Conservation (phyloP, 2,888 invertebrate species). For the Trachelus iudaicus region DNA sequence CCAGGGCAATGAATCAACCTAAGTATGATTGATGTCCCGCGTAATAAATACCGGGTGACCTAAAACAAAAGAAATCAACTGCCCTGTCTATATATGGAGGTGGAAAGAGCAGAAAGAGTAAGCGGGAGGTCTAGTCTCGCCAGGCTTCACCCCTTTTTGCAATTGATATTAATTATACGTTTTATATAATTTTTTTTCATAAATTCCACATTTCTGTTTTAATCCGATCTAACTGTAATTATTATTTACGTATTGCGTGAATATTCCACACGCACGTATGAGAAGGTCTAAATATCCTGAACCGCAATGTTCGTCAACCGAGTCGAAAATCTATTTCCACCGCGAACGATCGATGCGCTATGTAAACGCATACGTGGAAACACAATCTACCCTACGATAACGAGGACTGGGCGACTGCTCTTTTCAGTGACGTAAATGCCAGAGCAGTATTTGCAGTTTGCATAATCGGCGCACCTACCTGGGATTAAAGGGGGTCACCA, state of each 20-base stretch:
- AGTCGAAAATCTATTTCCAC: not conserved
- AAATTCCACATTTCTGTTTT: not conserved
- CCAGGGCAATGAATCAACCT: slow-evolving; percentile 37
- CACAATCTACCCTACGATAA: not conserved
- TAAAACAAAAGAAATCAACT: not conserved
- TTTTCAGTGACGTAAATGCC: slow-evolving; percentile 12
- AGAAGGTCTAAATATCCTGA: not conserved
- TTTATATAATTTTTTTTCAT: too few species aligned
- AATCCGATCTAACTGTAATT: not conserved
- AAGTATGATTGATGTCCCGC: slow-evolving; percentile 39
- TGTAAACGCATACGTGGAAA: not conserved
- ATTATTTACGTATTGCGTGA: not conserved
- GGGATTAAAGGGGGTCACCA: slow-evolving; percentile 25
- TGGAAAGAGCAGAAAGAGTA: not conserved
- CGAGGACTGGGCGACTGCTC: slow-evolving; percentile 9
- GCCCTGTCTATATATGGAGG: not conserved
- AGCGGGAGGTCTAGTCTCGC: not conserved
- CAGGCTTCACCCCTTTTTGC: not conserved
- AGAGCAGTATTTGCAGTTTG: not conserved
- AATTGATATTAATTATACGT: not conserved
- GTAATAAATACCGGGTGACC: not conserved
- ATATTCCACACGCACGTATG: not conserved
- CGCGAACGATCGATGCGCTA: not conserved
- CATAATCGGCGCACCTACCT: slow-evolving; percentile 7
- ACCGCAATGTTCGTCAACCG: not conserved